A percentile compares a stretch with the other conserved stretches of the same genome.
Conservation (phyloP, 2,113 vertebrate species). For the Clarias batrachus region DNA sequence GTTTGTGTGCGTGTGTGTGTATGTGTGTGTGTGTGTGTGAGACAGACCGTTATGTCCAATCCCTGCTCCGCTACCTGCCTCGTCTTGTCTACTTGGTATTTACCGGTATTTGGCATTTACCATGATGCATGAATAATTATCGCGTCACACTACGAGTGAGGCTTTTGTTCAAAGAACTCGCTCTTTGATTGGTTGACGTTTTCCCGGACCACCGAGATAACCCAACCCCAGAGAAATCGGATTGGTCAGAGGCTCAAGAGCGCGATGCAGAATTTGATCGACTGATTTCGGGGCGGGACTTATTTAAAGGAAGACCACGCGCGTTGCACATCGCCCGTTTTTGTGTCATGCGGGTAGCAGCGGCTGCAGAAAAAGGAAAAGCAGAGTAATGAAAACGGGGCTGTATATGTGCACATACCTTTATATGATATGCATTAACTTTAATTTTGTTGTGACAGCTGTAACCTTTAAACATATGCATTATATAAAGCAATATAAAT, state of each 20-base stretch:
- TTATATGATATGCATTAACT: not conserved
- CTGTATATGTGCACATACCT: not conserved
- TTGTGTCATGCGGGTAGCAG: slow-evolving; percentile 5
- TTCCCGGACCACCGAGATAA: slow-evolving; percentile 72
- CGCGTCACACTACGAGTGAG: slow-evolving; percentile 44
- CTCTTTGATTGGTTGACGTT: slow-evolving; percentile 63
- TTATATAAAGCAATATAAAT: not conserved
- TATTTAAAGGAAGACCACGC: slow-evolving; percentile 62
- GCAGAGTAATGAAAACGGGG: not conserved
- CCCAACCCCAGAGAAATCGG: slow-evolving; percentile 55
- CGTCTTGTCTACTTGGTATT: slow-evolving; percentile 57
- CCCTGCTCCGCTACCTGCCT: slow-evolving; percentile 38
- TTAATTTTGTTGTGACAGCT: not conserved
- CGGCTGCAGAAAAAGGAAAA: not conserved
- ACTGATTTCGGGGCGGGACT: slow-evolving; percentile 78
- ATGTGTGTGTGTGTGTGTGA: not conserved
- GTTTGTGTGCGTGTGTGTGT: not conserved
- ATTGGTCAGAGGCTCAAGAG: slow-evolving; percentile 67
- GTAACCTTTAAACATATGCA: not conserved
- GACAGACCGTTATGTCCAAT: slow-evolving; percentile 46
- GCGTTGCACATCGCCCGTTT: slow-evolving; percentile 5
- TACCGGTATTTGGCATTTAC: too few relatives aligned
- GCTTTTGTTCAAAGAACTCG: slow-evolving; percentile 55
- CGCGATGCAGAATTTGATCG: slow-evolving; percentile 75
- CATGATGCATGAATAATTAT: slow-evolving; percentile 60